Percentiles rank a stretch among this genome's conserved stretches.
phyloP scores from a whole-genome alignment of 2,888 invertebrate genomes.

The Actias luna region DNA sequence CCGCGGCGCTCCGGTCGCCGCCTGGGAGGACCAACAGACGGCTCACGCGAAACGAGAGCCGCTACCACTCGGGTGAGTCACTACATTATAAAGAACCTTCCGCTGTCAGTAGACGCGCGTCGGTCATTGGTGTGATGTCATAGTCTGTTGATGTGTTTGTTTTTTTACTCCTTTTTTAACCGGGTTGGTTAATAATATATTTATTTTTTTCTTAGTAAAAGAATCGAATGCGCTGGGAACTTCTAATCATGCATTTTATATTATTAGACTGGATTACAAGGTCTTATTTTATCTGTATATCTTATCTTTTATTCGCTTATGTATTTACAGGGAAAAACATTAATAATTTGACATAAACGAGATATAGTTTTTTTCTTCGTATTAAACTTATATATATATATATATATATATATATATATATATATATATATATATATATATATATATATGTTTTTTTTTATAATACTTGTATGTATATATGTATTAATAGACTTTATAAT shows the following conservation, averaged over 20 bases:
- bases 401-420: no score
- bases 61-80: constrained; percentile 96
- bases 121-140: constrained; percentile 44
- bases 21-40: constrained; percentile 91
- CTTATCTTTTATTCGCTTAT: background rate
- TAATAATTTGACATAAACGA: no score
- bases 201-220: constrained; percentile 29
- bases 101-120: constrained; percentile 40
- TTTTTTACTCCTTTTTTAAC: constrained; percentile 25
- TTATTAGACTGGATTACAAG: background rate
- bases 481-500: no score
- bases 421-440: no score
- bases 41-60: constrained; percentile 95
- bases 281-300: background rate
- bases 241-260: constrained; percentile 20
- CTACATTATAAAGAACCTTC: constrained; percentile 43
- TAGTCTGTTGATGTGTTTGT: constrained; percentile 21
- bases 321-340: background rate
- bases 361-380: no score
- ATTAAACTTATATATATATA: no score
- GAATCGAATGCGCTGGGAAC: constrained; percentile 27
- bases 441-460: no score
- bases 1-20: constrained; percentile 76
- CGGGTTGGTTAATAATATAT: no score
- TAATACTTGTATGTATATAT: background rate